Evolutionary conservation across 2,113 vertebrate genomes (phyloP).

Genomic region (Dryoscopus gambensis): DNA sequence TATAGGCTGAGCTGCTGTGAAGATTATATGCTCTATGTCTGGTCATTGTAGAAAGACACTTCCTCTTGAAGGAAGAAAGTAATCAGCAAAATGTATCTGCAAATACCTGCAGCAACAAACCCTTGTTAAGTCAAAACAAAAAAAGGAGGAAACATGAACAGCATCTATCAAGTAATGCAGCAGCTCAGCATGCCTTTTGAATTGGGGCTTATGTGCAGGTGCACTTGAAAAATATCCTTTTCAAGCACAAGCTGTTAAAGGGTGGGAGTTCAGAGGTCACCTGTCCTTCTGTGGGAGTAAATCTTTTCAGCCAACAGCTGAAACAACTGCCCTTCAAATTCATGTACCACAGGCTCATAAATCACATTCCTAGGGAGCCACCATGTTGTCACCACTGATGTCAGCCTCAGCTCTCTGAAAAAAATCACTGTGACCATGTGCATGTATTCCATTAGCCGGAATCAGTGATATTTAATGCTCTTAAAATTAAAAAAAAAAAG

Average conservation of each 20-base stretch:
- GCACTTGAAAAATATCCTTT: neutral
- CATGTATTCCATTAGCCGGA: neutral
- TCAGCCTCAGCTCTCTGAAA: neutral
- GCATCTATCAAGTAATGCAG: neutral
- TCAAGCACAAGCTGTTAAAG: neutral
- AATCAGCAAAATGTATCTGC: neutral
- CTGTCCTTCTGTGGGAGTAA: neutral
- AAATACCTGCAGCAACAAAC: neutral
- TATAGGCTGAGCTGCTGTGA: neutral
- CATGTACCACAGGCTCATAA: neutral
- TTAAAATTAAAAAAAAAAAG: neutral
- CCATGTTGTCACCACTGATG: neutral
- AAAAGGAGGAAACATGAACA: neutral
- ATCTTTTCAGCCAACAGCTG: neutral
- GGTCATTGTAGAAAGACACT: neutral
- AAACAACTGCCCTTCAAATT: neutral
- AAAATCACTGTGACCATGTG: neutral
- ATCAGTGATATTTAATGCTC: neutral
- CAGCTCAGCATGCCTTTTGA: neutral
- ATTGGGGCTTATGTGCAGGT: neutral
- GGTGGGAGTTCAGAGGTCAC: neutral
- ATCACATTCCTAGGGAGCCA: neutral
- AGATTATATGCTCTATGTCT: neutral
- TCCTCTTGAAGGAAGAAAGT: neutral
- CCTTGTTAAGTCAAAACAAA: neutral